These are phyloP conservation scores for Mythimna ferrago DNA, from an alignment of 2,888 invertebrate genomes.

Conservation along the genomic window DNA sequence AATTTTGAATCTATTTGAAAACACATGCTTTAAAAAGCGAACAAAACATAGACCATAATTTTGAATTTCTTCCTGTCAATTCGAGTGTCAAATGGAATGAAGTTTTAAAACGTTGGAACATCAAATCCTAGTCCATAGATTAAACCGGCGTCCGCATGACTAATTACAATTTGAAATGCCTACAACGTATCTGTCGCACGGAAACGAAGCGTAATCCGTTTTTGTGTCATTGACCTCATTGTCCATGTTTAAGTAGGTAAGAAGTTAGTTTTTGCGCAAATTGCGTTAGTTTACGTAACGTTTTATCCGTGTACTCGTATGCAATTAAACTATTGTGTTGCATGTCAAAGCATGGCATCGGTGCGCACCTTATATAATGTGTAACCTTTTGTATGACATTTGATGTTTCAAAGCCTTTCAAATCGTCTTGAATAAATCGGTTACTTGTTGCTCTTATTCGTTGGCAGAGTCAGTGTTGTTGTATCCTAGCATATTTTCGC, in stretches of 20 bases:
- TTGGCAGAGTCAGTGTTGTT: conserved; percentile 60
- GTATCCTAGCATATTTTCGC: conserved; percentile 70
- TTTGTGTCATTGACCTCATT: conserved; percentile 87
- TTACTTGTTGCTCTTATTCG: conserved; percentile 78
- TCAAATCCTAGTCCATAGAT: conserved; percentile 69
- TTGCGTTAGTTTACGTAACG: conserved; percentile 80
- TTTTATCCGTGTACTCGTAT: conserved; percentile 74
- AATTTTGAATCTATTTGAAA: conserved; percentile 60
- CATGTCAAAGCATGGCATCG: conserved; percentile 75
- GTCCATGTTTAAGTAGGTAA: conserved; percentile 77
- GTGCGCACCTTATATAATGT: conserved; percentile 80
- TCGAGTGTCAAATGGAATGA: conserved; percentile 39
- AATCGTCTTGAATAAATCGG: conserved; percentile 69
- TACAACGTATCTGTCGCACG: conserved; percentile 78
- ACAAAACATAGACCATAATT: conserved; percentile 19
- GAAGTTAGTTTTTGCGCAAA: conserved; percentile 79
- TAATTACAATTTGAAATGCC: conserved; percentile 81
- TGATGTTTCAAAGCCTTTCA: conserved; percentile 79
- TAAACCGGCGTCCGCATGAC: conserved; percentile 74
- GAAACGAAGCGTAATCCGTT: conserved; percentile 81
- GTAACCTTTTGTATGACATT: conserved; percentile 86
- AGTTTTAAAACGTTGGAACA: conserved; percentile 65
- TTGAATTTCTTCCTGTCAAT: conserved; percentile 21
- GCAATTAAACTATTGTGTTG: conserved; percentile 84
- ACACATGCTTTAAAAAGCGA: conserved; percentile 30